Conservation (phyloP, 1,140 invertebrate species). For the Dysdera silvatica region DNA sequence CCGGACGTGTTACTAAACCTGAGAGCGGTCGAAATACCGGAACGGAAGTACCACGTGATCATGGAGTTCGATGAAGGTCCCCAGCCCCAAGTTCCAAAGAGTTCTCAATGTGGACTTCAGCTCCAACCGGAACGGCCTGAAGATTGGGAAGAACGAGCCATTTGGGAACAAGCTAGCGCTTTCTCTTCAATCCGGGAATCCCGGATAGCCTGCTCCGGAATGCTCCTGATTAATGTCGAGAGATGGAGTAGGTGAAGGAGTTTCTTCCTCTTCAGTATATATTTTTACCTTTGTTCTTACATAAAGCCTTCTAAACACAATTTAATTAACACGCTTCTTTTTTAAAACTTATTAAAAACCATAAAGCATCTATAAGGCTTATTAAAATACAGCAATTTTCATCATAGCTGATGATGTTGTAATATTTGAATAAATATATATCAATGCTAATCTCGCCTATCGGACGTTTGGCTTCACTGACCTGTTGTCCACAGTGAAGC, state of each 20-base stretch:
- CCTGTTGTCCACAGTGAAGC: too few relatives aligned
- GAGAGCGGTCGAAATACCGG: slow-evolving; percentile 15
- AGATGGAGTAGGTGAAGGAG: slow-evolving; percentile 16
- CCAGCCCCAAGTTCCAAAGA: background rate
- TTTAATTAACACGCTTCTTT: too few relatives aligned
- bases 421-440: too few relatives aligned
- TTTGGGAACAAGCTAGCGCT: background rate
- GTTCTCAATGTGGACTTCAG: slow-evolving; percentile 4
- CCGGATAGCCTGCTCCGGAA: background rate
- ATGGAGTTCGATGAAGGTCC: slow-evolving; percentile 16
- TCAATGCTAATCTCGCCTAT: too few relatives aligned
- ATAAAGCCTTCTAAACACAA: too few relatives aligned
- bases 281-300: too few relatives aligned
- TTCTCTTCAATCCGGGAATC: slow-evolving; percentile 12
- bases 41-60: slow-evolving; percentile 21
- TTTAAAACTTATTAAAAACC: too few relatives aligned
- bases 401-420: too few relatives aligned
- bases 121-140: background rate
- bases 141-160: background rate
- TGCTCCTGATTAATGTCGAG: slow-evolving; percentile 17
- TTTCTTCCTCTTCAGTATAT: too few relatives aligned
- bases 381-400: too few relatives aligned
- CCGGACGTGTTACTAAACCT: slow-evolving; percentile 18
- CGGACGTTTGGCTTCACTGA: too few relatives aligned
- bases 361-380: too few relatives aligned